Evolutionary conservation across 2,888 invertebrate genomes (phyloP), one percentile per base, ranked within the genome.

Genomic region (Gerris lacustris): DNA sequence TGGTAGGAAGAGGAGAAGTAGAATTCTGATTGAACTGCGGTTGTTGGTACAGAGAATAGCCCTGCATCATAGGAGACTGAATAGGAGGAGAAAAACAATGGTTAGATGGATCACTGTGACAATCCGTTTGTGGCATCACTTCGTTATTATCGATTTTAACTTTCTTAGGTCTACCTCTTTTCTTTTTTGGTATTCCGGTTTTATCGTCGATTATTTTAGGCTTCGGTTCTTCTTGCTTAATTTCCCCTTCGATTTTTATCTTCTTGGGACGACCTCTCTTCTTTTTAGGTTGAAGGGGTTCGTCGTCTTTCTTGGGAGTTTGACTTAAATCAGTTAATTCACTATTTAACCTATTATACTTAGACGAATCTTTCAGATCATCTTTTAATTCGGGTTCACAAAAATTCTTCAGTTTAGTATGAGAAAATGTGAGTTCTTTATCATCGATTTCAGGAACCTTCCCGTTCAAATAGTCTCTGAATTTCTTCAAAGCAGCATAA

Each of bases 401-500:
- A 78, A 84, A 85, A 76, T 86, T 86, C 79, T 87, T 87, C 68
- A 87, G 82, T 76, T 87, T 86, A 70, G 87, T 86, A 78, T 89
- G 89, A 43, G 85, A 89, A 82, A 94, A 94, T 70, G 93, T 89
- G 78, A 93, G 90, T 83, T 94, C 94, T 69, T 87, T 86, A 78
- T 94, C 94, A 79, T 94, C 93, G 74, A 94, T 85, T 79, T 91
- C 90, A 68, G 91, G 83, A 78, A 93, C 86, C 69, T 90, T 84
- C 5, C 96, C 96, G 81, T 93, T 92, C 71, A 96, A 84, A 82
- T 92, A 94, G 83, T 97, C 97, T 70, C 96, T 87, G 82, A 96
- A 93, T 82, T 95, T 95, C 82, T 94, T 96, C 67, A 97, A 85
- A 69, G 96, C 96, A 73, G 92, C 88, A 83, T 96, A 98, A 84